A percentile compares a stretch with the other conserved stretches of the same genome.
Evolutionary conservation across 2,113 vertebrate genomes (phyloP).

Genomic region (Cebus imitator): DNA sequence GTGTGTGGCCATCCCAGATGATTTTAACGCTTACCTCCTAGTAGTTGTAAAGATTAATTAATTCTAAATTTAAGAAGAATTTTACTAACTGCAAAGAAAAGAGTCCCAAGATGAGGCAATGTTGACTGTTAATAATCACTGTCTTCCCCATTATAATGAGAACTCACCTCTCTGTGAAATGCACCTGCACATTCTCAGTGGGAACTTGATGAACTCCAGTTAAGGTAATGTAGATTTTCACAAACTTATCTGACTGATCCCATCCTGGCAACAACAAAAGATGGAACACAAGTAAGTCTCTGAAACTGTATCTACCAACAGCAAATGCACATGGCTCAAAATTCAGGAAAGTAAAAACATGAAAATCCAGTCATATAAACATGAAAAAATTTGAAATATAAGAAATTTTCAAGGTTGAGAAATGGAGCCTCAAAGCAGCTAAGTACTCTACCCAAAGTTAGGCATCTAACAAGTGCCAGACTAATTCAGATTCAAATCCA

Average conservation of each 20-base stretch:
- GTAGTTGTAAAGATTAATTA: background rate
- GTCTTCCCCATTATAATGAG: background rate
- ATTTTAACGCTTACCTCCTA: background rate
- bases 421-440: background rate
- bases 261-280: constrained; percentile 87
- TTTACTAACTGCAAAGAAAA: background rate
- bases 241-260: constrained; percentile 98
- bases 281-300: background rate
- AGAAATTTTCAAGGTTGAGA: background rate
- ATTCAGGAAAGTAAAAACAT: background rate
- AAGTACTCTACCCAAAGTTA: background rate
- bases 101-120: background rate
- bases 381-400: background rate
- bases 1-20: background rate
- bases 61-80: background rate
- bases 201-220: constrained; percentile 93
- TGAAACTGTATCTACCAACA: background rate
- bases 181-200: constrained; percentile 91
- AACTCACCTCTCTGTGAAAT: constrained; percentile 93
- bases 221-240: constrained; percentile 97
- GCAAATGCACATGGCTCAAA: background rate
- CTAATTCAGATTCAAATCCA: background rate
- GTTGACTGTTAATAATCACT: background rate
- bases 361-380: background rate
- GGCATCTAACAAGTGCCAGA: background rate